phyloP scores from a whole-genome alignment of 1,140 invertebrate genomes.

The Leptestheria dahalacensis region DNA sequence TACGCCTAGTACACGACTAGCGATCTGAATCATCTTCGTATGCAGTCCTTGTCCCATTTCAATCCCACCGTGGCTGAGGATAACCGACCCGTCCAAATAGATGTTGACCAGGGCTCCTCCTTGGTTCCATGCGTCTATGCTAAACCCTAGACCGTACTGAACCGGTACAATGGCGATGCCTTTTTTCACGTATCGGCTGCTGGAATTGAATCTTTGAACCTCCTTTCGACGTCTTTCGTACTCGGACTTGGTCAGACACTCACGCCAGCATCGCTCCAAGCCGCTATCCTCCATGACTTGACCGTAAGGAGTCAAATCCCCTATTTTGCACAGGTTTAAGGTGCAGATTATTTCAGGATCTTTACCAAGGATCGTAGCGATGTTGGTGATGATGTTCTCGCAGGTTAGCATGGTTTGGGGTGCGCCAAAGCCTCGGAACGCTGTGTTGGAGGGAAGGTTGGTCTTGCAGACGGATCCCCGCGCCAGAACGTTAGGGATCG shows the following conservation, averaged over 20 bases:
- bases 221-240: too few species aligned
- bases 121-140: conserved; percentile 66
- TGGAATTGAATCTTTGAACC: conserved; percentile 4
- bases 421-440: conserved; percentile 73
- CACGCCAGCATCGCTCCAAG: conserved; percentile 58
- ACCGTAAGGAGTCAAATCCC: conserved; percentile 60
- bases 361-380: too few species aligned
- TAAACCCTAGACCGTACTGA: conserved; percentile 80
- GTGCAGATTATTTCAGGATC: too few species aligned
- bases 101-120: conserved; percentile 70
- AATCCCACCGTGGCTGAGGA: conserved; percentile 77
- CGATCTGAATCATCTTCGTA: conserved; percentile 87
- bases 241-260: too few species aligned
- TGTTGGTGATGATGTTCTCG: too few species aligned
- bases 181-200: too few species aligned
- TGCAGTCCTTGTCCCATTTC: conserved; percentile 95
- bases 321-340: conserved; percentile 65
- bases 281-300: conserved; percentile 60
- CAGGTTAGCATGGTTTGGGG: conserved; percentile 77
- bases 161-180: conserved; percentile 72
- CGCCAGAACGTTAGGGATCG: conserved; percentile 49
- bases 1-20: conserved; percentile 54
- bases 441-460: conserved; percentile 76
- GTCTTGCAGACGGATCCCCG: conserved; percentile 61
- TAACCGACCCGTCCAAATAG: conserved; percentile 80